A percentile compares a stretch with the other conserved stretches of the same genome.
Conservation (phyloP, 2,888 invertebrate genomes). For the Scaptomyza parva region DNA sequence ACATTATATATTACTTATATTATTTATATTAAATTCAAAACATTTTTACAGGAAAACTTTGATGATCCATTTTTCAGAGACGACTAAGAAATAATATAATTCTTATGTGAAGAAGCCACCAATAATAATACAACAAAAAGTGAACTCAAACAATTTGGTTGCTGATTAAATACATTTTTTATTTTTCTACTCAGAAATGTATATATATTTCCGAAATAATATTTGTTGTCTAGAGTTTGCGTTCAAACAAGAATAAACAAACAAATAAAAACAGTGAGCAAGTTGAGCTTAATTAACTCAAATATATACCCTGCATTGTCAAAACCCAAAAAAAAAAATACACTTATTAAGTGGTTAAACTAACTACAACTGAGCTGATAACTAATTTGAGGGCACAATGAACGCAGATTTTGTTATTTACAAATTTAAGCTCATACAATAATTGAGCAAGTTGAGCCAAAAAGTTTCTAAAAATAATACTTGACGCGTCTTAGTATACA, state of each 20-base stretch:
- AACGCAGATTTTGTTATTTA: conserved; percentile 1
- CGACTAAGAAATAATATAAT: background rate
- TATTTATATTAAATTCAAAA: too few relatives aligned
- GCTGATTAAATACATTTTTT: background rate
- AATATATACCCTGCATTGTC: background rate
- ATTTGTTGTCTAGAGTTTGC: background rate
- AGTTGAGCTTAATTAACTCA: background rate
- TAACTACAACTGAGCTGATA: background rate
- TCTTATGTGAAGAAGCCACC: too few relatives aligned
- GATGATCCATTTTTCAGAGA: background rate
- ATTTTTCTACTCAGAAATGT: too few relatives aligned
- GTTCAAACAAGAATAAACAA: background rate
- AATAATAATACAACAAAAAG: too few relatives aligned
- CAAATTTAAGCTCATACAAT: background rate
- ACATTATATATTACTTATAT: too few relatives aligned
- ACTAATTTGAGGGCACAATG: background rate
- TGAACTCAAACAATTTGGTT: too few relatives aligned
- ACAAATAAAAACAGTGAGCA: too few relatives aligned
- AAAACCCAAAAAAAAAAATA: background rate
- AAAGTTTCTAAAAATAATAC: conserved; percentile 11
- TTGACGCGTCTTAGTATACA: background rate
- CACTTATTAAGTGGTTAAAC: background rate
- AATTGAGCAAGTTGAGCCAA: conserved; percentile 1
- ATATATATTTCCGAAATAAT: background rate
- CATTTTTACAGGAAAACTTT: background rate